Evolutionary conservation across 2,113 vertebrate genomes (phyloP), one percentile per base, ranked within the genome.

Genomic region (Eupsittula cactorum): DNA sequence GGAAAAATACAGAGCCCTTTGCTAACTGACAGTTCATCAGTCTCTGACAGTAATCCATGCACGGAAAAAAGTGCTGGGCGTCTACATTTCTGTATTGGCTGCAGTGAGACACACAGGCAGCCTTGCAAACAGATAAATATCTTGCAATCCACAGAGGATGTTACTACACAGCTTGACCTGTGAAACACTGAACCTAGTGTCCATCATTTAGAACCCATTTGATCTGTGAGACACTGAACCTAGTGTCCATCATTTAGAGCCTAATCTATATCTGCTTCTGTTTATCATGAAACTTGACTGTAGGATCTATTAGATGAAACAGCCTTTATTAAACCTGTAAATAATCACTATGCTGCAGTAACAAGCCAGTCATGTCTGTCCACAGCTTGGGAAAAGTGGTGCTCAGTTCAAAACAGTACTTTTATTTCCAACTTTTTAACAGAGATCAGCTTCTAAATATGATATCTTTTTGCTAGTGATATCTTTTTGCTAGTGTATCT

Each of bases 341-440:
- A 81, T 83, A 73, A 70, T 50, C 94, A 75, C 50, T 95, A 28
- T 78, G 46, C 62, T 95, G 75, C 81, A 95, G 28, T 80, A 44
- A 74, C 52, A 89, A 73, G 53, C 29, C 71, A 69, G 46, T 42
- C 86, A 81, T 28, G 0, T 91, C 88, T 94, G 33, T 94, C 39
- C 83, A 93, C 87, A 82, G 16, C 27, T 80, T 86, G 93, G 77
- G 83, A 86, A 82, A 96, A 52, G 37, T 10, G 75, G 80, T 78
- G 78, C 79, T 95, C 42, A 2, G 57, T 93, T 94, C 92, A 82
- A 89, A 97, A 97, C 84, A 81, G 62, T 90, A 53, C 39, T 86
- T 95, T 67, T 57, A 92, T 97, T 88, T 82, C 90, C 73, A 91
- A 90, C 37, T 97, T 96, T 92, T 74, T 90, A 95, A 96, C 77